Conservation (phyloP, 2,888 invertebrate species). For the Mesoligia furuncula region DNA sequence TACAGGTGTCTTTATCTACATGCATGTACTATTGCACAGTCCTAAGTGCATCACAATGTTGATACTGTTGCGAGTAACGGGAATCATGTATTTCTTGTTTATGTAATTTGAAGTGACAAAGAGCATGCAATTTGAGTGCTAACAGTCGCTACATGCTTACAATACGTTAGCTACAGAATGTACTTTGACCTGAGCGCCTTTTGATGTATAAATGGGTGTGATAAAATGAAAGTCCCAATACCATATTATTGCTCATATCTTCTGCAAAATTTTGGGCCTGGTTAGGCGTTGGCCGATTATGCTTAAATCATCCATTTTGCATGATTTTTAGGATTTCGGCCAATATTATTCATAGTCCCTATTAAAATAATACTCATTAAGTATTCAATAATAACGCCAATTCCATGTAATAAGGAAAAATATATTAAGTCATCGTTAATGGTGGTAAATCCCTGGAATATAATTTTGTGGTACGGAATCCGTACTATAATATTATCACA, state of each 20-base stretch:
- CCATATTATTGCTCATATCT: not conserved
- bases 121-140: conserved; percentile 36
- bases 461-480: conserved; percentile 14
- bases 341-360: not conserved
- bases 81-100: conserved; percentile 34
- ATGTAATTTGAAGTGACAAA: conserved; percentile 45
- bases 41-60: conserved; percentile 54
- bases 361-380: not conserved
- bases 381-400: conserved; percentile 12
- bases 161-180: not conserved
- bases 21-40: not conserved
- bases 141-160: conserved; percentile 22
- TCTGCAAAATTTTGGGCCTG: too few relatives aligned
- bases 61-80: conserved; percentile 5
- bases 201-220: not conserved
- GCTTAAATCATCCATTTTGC: not conserved
- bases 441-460: conserved; percentile 4
- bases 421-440: not conserved
- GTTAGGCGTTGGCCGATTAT: not conserved
- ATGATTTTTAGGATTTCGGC: not conserved
- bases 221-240: not conserved
- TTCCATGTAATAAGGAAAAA: conserved; percentile 22
- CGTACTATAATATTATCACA: too few relatives aligned
- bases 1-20: not conserved
- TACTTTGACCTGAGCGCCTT: conserved; percentile 5